Base-by-base conservation (phyloP, 1,140 invertebrate species). In the Caerostris darwini region DNA sequence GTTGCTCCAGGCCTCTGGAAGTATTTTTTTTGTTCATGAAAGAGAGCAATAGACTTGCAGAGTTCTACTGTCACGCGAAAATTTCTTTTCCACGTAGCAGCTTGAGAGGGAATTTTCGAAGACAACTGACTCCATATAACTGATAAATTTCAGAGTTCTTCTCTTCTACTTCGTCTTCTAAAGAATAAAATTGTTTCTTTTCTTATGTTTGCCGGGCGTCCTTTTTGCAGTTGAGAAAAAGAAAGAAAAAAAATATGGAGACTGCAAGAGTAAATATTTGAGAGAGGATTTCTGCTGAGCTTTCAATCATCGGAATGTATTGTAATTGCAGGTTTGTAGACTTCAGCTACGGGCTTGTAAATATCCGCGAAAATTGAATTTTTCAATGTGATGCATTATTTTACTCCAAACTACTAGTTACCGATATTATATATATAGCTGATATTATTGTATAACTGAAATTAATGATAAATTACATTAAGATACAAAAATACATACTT, bases 101-200 rank as follows among this genome's bases (percentile, higher is more conserved):
- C 71, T 77, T 77, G 71, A 12, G 71, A 50, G 71, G 71, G 34
- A 2, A 77, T 77, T 77, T 77, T 53, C 61, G 71, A 50, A 77
- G 71, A 77, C 71, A 77, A 77, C 71, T 77, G 71, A 77, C 71
- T 50, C 71, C 71, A 50, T 53, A 77, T 34, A 77, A 77, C 34
- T 77, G 71, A 77, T 77, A 77, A 77, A 77, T 77, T 34, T 34
- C 34, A 34, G 34, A 34, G 34, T 34, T 34, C 34, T 34, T 34
- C 34, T 34, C 34, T 34, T 34, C 34, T 34, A n/a, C 34, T 34
- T 34, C 34, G 0, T 34, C 34, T 34, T 34, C 34, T 34, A 34
- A 34, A 34, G 34, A 34, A 2, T 34, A 34, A 34, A 34, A 34
- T 34, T 34, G 34, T 2, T 34, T 34, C 34, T 34, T 34, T 34